Base-by-base conservation (phyloP, 2,797 vertebrate genomes). In the Oophaga sylvatica region DNA sequence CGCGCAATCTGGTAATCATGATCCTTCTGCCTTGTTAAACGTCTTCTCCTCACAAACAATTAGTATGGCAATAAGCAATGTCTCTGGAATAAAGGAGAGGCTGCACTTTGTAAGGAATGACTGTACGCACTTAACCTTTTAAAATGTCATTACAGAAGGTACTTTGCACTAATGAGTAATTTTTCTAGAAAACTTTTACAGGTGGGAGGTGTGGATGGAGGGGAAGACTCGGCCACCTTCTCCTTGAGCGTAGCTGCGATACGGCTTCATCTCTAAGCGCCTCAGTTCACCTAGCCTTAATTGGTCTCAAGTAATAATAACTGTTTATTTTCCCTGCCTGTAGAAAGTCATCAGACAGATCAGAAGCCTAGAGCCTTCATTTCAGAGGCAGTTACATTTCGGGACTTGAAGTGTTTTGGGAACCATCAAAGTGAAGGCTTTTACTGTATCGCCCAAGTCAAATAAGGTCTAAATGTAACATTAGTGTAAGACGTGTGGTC, bases 311-410 rank as follows among this genome's bases (percentile, higher is more conserved):
- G 80, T 83, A 86, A 86, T 86, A 86, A 89, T 78, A 89, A 80
- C 88, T 86, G 84, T 89, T 89, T 89, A 86, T 83, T 89, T 78
- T 83, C 71, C 60, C 56, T 83, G 84, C 88, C 84, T 79, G 80
- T 79, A 89, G 88, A 77, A 83, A 89, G 84, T 86, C 84, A 86
- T 89, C 88, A 78, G 65, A 71, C 68, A 85, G 84, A 89, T 89
- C 84, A 68, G 35, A 86, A 79, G 84, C 84, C 84, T 89, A 77
- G 68, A 86, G 80, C 84, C 81, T 89, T 81, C 57, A 89, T 85
- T 89, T 89, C 80, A 78, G 84, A 89, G 62, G 80, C 88, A 11
- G 84, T 83, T 86, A 83, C 80, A 83, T 82, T 83, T 67, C 82
- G 75, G 75, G 88, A 57, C 80, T 81, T 48, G 53, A 8, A 81